Evolutionary conservation across 2,113 vertebrate species (phyloP).

Genomic region (Hippocampus guttulatus): DNA sequence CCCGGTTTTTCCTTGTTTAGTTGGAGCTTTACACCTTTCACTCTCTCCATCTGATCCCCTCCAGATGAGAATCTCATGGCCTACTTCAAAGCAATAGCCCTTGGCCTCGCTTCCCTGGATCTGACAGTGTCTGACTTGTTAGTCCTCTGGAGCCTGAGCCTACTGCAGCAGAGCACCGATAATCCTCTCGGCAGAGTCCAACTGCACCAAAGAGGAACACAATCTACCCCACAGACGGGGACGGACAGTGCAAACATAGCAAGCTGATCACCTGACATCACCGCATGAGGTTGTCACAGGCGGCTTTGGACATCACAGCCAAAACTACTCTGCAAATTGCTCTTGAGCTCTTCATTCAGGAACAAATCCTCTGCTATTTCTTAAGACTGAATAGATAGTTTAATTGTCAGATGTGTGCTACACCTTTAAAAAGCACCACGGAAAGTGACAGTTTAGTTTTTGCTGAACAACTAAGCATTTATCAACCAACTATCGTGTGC

Average conservation of each 20-base stretch:
- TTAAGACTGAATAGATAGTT: background rate
- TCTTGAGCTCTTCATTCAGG: slow-evolving; percentile 14
- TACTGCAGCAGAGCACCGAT: slow-evolving; percentile 46
- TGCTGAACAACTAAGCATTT: too few species aligned
- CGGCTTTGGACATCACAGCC: slow-evolving; percentile 14
- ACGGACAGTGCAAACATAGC: background rate
- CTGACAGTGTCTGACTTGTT: slow-evolving; percentile 64
- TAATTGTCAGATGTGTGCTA: background rate
- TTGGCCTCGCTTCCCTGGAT: slow-evolving; percentile 56
- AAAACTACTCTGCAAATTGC: slow-evolving; percentile 3
- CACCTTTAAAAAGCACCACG: background rate
- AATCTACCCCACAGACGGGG: slow-evolving; percentile 33
- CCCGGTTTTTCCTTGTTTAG: slow-evolving; percentile 34
- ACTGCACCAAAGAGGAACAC: slow-evolving; percentile 44
- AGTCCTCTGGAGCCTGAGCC: slow-evolving; percentile 56
- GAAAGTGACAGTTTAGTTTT: background rate
- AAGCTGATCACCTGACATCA: slow-evolving; percentile 35
- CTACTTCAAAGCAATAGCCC: slow-evolving; percentile 66
- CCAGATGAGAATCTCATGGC: slow-evolving; percentile 62
- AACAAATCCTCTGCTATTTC: background rate
- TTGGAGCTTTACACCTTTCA: slow-evolving; percentile 51
- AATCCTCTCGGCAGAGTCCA: slow-evolving; percentile 54
- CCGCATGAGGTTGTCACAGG: slow-evolving; percentile 7
- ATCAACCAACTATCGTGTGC: too few species aligned
- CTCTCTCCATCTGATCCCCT: slow-evolving; percentile 54